Percentiles rank a stretch among this genome's conserved stretches.
These are phyloP conservation scores for Stenoptilia bipunctidactyla DNA, from an alignment of 2,888 invertebrate genomes.

Conservation along the genomic window DNA sequence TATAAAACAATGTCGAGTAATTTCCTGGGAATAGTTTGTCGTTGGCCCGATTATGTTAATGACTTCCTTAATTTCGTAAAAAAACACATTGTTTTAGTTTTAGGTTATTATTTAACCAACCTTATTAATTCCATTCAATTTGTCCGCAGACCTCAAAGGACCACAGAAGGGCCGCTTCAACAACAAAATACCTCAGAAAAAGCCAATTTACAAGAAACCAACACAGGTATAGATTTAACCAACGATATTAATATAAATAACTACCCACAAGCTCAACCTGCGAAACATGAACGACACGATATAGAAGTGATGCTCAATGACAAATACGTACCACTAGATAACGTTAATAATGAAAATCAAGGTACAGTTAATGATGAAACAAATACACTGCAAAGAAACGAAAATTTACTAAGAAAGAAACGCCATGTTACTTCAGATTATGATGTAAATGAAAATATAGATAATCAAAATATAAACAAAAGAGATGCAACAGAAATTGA, in stretches of 20 bases:
- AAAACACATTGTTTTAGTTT: no score
- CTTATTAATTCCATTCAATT: no score
- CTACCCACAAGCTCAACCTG: conserved; percentile 26
- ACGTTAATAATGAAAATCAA: conserved; percentile 1
- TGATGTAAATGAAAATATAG: no score
- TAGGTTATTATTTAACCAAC: no score
- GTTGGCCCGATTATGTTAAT: no score
- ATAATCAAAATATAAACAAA: neutral
- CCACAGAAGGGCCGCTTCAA: no score
- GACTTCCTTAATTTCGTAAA: no score
- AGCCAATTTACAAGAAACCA: no score
- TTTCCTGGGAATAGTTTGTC: no score
- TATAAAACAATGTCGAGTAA: no score
- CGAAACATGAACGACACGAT: conserved; percentile 30
- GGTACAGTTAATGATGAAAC: conserved; percentile 6
- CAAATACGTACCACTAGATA: conserved; percentile 29
- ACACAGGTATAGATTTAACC: conserved; percentile 40
- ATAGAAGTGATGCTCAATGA: conserved; percentile 33
- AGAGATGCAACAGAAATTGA: neutral
- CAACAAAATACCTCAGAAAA: no score
- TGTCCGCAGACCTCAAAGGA: no score
- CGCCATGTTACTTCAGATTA: conserved; percentile 2
- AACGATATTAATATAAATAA: conserved; percentile 54
- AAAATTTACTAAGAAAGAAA: neutral
- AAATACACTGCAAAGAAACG: conserved; percentile 4